Base-by-base conservation (phyloP, 2,888 invertebrate species). In the Teleiodes luculella region DNA sequence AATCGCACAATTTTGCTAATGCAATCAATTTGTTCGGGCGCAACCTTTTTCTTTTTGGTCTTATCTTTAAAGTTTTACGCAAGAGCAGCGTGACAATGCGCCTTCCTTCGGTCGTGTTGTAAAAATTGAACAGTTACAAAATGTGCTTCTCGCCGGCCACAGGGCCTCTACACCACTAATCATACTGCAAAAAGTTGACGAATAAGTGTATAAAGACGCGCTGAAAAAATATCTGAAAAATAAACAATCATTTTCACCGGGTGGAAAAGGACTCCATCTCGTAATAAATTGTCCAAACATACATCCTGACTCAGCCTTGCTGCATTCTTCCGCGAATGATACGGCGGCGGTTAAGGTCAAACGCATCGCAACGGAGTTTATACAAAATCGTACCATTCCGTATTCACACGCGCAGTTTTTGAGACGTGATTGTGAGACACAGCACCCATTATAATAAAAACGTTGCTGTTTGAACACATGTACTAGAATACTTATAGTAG, bases 21-120 rank as follows among this genome's bases (percentile, higher is more conserved):
- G 56, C 57, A 65, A 66, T 65, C 64, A 50, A 61, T 63, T 65
- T 41, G 56, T 43, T 43, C 50, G 57, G 59, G 60, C 45, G 56
- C 52, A 58, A 57, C 63, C 57, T n/a, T 59, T 48, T 43, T 58
- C 8, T 59, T 43, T 43, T 46, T 39, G 55, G 53, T 56, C 56
- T 54, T 55, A 58, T 60, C 54, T 53, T 58, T 53, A 61, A 59
- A 59, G 61, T 55, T 53, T 50, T 68, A 60, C 62, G 62, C 60
- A 64, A 64, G 52, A 49, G 56, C 36, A 37, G 48, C 51, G 55
- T 39, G 51, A 51, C 51, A 37, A 36, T 24, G 35, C 20, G 46
- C 46, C 16, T 28, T 31, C 30, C 51, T 51, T 33, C 30, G 16
- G 39, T 16, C 3, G 13, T 36, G 55, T 50, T 54, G 50, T 11